Base-by-base conservation (phyloP, 2,113 vertebrate genomes). In the Dasyurus viverrinus region DNA sequence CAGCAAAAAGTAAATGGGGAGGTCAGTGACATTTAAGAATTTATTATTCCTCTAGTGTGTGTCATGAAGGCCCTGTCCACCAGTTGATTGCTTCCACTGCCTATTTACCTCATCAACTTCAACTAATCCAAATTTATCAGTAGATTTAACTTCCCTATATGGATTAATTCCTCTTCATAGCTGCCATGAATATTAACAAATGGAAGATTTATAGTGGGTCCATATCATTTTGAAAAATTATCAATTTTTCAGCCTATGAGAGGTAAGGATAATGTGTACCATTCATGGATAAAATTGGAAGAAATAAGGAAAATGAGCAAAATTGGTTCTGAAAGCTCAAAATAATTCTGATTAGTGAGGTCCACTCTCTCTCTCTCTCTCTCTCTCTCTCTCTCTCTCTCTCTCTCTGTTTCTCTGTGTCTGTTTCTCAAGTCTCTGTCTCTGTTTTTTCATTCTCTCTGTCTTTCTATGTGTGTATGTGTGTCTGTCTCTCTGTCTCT, bases 271-370 rank as follows among this genome's bases (percentile, higher is more conserved):
- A 89, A 93, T 26, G 1, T 0, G 91, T 94, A 89, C 84, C 24
- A 57, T 50, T 48, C 92, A 96, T 52, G 46, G 57, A n/a, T 91
- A 54, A 93, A 95, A 97, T 98, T 97, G 97, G 93, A 96, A 97
- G 93, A 96, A 96, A 95, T 91, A 94, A 94, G 91, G 90, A 30
- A 91, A n/a, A 89, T 36, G 90, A 94, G 84, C 91, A 89, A 96
- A 94, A 93, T 90, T 94, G 91, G 93, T 91, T 94, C 94, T 97
- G 60, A 54, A 93, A 97, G 84, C 92, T 93, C 90, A 91, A 97
- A 94, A 97, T 95, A 84, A 94, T 92, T 93, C 68, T 95, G 25
- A 0, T 84, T 84, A 8, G 42, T 90, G 8, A 48, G 48, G 7
- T 48, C 5, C 48, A 47, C 36, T 89, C 92, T 23, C 46, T 93